Evolutionary conservation across 2,888 invertebrate species (phyloP).

Genomic region (Mellilla xanthometata): DNA sequence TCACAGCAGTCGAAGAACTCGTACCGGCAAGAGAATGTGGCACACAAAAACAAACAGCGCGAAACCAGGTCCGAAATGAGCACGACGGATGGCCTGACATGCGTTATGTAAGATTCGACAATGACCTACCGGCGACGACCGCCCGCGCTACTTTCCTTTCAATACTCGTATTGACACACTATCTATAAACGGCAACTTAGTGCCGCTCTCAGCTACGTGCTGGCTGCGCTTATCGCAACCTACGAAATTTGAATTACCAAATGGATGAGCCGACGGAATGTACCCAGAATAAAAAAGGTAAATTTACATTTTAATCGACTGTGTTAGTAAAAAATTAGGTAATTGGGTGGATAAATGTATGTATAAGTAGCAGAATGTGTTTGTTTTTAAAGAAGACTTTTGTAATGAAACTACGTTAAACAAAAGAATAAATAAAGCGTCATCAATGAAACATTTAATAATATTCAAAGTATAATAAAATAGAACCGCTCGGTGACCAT

Average conservation of each 20-base stretch:
- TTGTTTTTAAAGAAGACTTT: too few relatives aligned
- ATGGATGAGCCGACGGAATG: constrained; percentile 17
- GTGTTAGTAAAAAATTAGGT: constrained; percentile 13
- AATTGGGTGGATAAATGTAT: constrained; percentile 2
- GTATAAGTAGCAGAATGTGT: too few relatives aligned
- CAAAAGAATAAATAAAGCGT: too few relatives aligned
- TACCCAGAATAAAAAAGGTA: constrained; percentile 3
- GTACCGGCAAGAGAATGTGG: constrained; percentile 24
- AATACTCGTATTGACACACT: constrained; percentile 71
- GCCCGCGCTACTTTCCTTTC: constrained; percentile 77
- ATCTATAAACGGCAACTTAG: constrained; percentile 60
- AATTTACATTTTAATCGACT: constrained; percentile 12
- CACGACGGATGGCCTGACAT: constrained; percentile 67
- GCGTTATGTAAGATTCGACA: constrained; percentile 75
- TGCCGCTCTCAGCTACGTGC: constrained; percentile 49
- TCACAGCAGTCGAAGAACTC: constrained; percentile 25
- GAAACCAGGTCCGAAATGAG: constrained; percentile 51
- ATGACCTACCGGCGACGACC: constrained; percentile 71
- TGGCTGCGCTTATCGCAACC: constrained; percentile 37
- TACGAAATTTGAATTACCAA: constrained; percentile 21
- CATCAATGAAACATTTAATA: too few relatives aligned
- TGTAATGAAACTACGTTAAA: too few relatives aligned
- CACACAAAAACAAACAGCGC: constrained; percentile 31
- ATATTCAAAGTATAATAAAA: too few relatives aligned
- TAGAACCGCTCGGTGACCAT: too few relatives aligned